These are phyloP conservation scores for Amblyopsis rosae DNA, from an alignment of 2,113 vertebrate genomes.

Conservation along the genomic window DNA sequence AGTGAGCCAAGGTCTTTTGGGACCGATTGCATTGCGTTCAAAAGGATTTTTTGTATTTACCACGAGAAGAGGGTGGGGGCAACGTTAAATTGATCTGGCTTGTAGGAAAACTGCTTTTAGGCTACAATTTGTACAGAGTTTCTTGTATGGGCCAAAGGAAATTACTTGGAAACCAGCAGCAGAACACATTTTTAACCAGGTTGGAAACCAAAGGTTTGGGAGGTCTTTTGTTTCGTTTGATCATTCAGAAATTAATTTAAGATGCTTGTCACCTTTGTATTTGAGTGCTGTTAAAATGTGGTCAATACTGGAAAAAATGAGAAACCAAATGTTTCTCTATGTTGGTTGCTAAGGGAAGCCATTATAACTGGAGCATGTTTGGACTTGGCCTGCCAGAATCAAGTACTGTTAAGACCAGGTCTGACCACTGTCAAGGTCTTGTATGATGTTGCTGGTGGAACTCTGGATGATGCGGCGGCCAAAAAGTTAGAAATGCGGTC, in stretches of 20 bases:
- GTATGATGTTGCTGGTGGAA: no score
- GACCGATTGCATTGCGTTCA: no score
- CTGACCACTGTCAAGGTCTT: no score
- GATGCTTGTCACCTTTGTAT: not conserved
- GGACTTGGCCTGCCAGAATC: no score
- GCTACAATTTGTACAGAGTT: not conserved
- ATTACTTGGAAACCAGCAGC: not conserved
- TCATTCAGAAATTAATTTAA: not conserved
- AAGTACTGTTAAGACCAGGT: no score
- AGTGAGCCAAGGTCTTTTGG: no score
- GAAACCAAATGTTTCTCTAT: not conserved
- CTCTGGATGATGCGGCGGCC: no score
- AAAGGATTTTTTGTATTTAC: no score
- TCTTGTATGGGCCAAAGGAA: not conserved
- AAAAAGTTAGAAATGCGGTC: no score
- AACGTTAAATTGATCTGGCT: not conserved
- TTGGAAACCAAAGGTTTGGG: not conserved
- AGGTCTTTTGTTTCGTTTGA: not conserved
- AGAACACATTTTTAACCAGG: not conserved
- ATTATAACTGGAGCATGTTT: no score
- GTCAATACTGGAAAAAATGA: not conserved
- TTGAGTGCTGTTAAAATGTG: not conserved
- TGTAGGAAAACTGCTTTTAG: not conserved
- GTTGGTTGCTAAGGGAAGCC: no score
- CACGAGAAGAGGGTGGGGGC: no score